Percentiles rank a stretch among this genome's conserved stretches.
These are phyloP conservation scores for Polymixis lichenea DNA, from an alignment of 2,888 invertebrate genomes.

Conservation along the genomic window DNA sequence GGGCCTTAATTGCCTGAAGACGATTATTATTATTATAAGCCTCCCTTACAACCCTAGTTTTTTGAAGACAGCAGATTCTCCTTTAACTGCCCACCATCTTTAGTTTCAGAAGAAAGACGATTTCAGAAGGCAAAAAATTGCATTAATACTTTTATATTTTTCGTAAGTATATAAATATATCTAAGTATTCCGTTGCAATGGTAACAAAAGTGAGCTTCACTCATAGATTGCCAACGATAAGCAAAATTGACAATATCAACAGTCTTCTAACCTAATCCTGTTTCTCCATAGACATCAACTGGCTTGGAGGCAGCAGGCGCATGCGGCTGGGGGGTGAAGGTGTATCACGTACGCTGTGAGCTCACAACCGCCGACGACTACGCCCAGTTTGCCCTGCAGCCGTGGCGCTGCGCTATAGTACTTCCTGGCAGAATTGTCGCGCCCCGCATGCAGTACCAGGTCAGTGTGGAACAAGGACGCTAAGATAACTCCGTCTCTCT, in stretches of 20 bases:
- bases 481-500: not conserved
- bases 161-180: too few species aligned
- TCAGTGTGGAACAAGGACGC: constrained; percentile 46
- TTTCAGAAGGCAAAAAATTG: not conserved
- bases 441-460: constrained; percentile 84
- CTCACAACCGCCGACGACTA: constrained; percentile 76
- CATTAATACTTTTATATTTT: not conserved
- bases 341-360: constrained; percentile 84
- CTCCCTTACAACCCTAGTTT: not conserved
- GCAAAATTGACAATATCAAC: not conserved
- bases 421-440: constrained; percentile 85
- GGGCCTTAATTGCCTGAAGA: too few species aligned
- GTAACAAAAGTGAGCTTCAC: not conserved
- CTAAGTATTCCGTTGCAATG: not conserved
- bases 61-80: not conserved
- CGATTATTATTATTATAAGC: too few species aligned
- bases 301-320: constrained; percentile 79
- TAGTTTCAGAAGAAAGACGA: not conserved
- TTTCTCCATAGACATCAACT: constrained; percentile 73
- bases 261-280: not conserved
- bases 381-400: constrained; percentile 78
- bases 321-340: constrained; percentile 85
- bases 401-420: constrained; percentile 85
- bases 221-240: not conserved
- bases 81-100: not conserved